Evolutionary conservation across 2,113 vertebrate species (phyloP), one percentile per base, ranked within the genome.

Genomic region (Morone chrysops): DNA sequence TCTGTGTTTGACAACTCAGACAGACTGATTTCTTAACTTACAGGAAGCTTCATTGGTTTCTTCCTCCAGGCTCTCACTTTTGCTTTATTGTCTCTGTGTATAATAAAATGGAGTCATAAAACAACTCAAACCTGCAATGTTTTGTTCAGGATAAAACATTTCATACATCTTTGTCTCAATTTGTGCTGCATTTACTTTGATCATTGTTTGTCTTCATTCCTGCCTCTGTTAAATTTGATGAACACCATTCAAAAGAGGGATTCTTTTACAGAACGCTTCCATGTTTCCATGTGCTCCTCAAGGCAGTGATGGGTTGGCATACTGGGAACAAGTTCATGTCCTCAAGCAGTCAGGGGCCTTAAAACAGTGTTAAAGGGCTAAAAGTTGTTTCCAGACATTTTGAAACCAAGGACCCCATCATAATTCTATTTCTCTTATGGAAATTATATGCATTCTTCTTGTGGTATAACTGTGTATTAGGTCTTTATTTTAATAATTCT

Each of bases 1-100:
- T 68, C 18, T 70, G 16, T 70, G 50, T 38, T n/a, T 75, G 61
- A 67, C 45, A 67, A 1, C 69, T 56, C 53, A 5, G 9, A 60
- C 60, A 50, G 43, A 13, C 36, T 1, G n/a, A 80, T 70, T 70
- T 47, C 47, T 45, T 6, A 61, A 62, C 5, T 56, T 8, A 3
- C n/a, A 31, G 6, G 31, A 14, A 38, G 62, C 47, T 75, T 68
- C 22, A 18, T 3, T 53, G 12, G 3, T 66, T 78, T 73, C 5
- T 72, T 18, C 14, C 50, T 31, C 14, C 22, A 48, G 11, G 7
- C 8, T 69, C 20, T n/a, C 9, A 6, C 5, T 63, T 10, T 25
- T 6, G 40, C 40, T 63, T 7, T 13, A 6, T 69, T 40, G 59
- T 71, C 22, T 65, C 41, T 48, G 8, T 9, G 6, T 3, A 40